Conservation (phyloP, 2,113 vertebrate genomes). For the Dinomys branickii region DNA sequence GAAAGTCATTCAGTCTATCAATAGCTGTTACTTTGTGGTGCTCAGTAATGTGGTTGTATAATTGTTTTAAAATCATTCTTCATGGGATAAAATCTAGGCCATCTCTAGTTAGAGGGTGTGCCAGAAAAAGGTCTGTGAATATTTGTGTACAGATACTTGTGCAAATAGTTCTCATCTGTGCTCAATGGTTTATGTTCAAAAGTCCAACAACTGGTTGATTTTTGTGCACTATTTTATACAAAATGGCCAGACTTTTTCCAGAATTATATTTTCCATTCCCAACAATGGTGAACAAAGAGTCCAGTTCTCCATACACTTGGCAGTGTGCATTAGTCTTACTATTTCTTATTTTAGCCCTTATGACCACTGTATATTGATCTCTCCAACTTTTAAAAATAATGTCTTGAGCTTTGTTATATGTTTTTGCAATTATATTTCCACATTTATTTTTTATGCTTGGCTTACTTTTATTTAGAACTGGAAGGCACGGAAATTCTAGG, state of each 20-base stretch:
- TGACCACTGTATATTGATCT: not conserved
- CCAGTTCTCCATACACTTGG: not conserved
- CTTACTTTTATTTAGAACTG: not conserved
- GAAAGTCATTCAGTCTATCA: not conserved
- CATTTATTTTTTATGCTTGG: not conserved
- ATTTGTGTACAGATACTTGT: not conserved
- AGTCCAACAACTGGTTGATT: not conserved
- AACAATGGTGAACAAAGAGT: not conserved
- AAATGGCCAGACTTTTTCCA: not conserved
- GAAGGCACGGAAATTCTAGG: not conserved
- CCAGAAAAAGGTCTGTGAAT: not conserved
- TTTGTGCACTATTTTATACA: not conserved
- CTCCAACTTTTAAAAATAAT: not conserved
- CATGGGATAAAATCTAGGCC: not conserved
- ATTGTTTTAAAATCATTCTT: not conserved
- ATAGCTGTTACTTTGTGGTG: not conserved
- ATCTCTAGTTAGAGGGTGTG: not conserved
- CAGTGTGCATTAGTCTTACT: not conserved
- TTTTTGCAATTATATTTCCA: not conserved
- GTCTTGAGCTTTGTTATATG: not conserved
- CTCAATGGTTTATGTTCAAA: not conserved
- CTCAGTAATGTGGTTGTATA: not conserved
- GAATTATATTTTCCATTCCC: not conserved
- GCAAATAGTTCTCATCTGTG: not conserved
- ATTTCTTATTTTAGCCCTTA: not conserved